A percentile compares a stretch with the other conserved stretches of the same genome.
Evolutionary conservation across 2,113 vertebrate genomes (phyloP).

Genomic region (Gallinago jamesoni): DNA sequence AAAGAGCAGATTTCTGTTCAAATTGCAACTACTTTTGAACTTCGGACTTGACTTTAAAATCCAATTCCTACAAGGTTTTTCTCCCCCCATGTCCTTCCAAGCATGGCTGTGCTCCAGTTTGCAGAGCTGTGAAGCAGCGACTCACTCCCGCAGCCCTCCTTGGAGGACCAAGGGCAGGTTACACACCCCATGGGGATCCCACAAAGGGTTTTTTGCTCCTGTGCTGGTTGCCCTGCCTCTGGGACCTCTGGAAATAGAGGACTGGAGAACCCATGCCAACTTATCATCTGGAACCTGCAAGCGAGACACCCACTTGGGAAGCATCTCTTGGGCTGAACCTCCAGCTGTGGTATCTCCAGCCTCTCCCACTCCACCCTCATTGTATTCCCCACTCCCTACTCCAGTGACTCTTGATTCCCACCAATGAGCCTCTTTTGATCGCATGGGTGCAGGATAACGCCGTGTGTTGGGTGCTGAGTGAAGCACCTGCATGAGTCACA

Average conservation of each 20-base stretch:
- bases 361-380: background rate
- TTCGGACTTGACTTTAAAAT: constrained; percentile 4
- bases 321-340: background rate
- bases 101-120: rapidly evolving
- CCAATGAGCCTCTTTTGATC: background rate
- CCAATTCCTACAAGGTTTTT: background rate
- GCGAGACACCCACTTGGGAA: background rate
- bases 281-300: background rate
- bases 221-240: rapidly evolving
- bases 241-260: background rate
- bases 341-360: background rate
- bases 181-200: background rate
- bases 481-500: background rate
- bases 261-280: background rate
- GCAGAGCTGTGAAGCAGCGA: background rate
- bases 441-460: rapidly evolving
- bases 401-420: background rate
- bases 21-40: constrained; percentile 3
- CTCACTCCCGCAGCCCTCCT: background rate
- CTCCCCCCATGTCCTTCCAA: background rate
- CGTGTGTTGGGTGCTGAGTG: background rate
- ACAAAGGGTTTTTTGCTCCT: background rate
- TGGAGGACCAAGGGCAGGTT: background rate
- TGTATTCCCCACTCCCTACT: background rate
- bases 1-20: constrained; percentile 26